Evolutionary conservation across 64 coral and sea anemone genomes (phyloP).

Genomic region (Pachyseris speciosa): DNA sequence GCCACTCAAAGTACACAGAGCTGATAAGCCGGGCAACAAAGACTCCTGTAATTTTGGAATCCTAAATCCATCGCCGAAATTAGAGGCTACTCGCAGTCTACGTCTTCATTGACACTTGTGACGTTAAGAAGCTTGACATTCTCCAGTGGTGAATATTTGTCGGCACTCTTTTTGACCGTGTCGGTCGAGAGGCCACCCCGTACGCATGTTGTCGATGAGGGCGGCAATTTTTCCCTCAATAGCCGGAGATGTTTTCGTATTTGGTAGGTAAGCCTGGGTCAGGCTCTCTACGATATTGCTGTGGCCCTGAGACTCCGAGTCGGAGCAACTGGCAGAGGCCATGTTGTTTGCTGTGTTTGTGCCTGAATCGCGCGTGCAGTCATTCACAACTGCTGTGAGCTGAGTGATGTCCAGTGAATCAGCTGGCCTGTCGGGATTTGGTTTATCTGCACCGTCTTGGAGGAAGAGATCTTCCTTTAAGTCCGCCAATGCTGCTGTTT

Average conservation of each 20-base stretch:
- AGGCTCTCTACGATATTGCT: conserved; percentile 7
- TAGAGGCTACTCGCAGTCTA: no score
- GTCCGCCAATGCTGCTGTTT: neutral
- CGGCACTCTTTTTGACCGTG: conserved; percentile 15
- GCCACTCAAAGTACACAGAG: neutral
- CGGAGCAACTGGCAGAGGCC: neutral
- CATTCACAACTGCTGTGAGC: no score
- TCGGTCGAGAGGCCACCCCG: neutral
- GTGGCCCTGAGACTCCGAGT: neutral
- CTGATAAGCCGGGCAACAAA: conserved; percentile 12
- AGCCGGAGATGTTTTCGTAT: conserved; percentile 16
- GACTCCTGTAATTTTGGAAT: conserved; percentile 21
- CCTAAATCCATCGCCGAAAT: no score
- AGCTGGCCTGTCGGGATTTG: no score
- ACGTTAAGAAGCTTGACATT: conserved; percentile 7
- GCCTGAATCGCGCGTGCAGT: neutral
- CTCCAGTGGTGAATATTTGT: conserved; percentile 26
- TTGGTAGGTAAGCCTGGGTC: conserved; percentile 11
- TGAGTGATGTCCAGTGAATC: no score
- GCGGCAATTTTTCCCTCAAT: conserved; percentile 14
- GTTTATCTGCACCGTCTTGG: neutral
- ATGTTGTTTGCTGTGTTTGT: neutral
- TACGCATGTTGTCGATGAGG: conserved; percentile 1
- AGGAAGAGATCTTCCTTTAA: conserved; percentile 10
- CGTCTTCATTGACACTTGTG: neutral